These are phyloP conservation scores for Parazoanthus swiftii DNA, from an alignment of 92 coral and sea anemone species.

Conservation along the genomic window DNA sequence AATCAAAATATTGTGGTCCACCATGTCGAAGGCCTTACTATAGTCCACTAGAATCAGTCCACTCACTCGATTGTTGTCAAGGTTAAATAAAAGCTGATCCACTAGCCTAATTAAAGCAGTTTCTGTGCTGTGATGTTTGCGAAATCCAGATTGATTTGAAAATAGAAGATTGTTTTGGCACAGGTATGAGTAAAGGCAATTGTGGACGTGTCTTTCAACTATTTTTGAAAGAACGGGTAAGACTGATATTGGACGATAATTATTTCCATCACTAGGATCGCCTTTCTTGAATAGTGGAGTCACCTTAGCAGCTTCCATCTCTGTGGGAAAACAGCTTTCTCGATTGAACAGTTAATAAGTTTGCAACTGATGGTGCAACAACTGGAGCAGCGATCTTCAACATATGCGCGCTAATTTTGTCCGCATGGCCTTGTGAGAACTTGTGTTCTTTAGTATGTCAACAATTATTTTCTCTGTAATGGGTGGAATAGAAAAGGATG, in stretches of 20 bases:
- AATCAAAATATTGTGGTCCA: constrained; percentile 42
- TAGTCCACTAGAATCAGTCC: not conserved
- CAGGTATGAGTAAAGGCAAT: constrained; percentile 43
- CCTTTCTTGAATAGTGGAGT: not conserved
- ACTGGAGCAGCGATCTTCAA: constrained; percentile 56
- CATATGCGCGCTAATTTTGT: constrained; percentile 53
- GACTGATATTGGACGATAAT: constrained; percentile 46
- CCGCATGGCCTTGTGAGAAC: constrained; percentile 50
- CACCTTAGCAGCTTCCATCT: constrained; percentile 52
- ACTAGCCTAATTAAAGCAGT: not conserved
- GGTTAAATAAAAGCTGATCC: constrained; percentile 42
- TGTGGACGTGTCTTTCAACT: constrained; percentile 40
- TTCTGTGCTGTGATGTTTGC: not conserved
- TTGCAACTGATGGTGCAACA: constrained; percentile 45
- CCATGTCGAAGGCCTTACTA: constrained; percentile 51
- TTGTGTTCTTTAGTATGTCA: constrained; percentile 18
- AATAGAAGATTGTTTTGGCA: constrained; percentile 35
- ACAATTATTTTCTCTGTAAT: constrained; percentile 4
- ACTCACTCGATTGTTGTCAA: constrained; percentile 16
- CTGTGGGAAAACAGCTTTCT: constrained; percentile 36
- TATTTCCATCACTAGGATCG: not conserved
- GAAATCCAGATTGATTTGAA: constrained; percentile 48
- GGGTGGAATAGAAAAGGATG: constrained; percentile 51
- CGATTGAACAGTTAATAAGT: constrained; percentile 45
- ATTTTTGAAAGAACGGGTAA: constrained; percentile 48